These are phyloP conservation scores for Phalacrocorax carbo DNA, from an alignment of 2,113 vertebrate genomes.

Conservation along the genomic window DNA sequence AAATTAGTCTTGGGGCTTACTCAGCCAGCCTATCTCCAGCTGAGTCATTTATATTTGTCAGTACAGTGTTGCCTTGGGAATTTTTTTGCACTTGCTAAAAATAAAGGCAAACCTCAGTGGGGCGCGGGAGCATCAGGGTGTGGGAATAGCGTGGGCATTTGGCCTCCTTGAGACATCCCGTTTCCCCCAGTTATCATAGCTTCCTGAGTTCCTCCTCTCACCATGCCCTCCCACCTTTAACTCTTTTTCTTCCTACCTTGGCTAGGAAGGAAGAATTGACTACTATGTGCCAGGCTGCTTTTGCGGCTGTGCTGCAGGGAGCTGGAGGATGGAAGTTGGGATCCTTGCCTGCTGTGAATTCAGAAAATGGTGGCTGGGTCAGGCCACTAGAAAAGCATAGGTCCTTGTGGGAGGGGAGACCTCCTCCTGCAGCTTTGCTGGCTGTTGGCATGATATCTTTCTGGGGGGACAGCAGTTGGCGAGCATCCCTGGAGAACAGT, in stretches of 20 bases:
- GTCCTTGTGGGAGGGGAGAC: neutral
- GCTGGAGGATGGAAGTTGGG: neutral
- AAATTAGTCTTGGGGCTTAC: conserved; percentile 35
- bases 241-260: neutral
- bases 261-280: neutral
- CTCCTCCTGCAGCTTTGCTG: neutral
- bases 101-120: conserved; percentile 52
- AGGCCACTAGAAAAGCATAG: neutral
- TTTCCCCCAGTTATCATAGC: conserved; percentile 45
- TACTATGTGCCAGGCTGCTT: neutral
- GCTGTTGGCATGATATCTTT: neutral
- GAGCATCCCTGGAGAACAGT: neutral
- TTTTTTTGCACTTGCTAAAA: conserved; percentile 54
- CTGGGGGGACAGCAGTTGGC: neutral
- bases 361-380: neutral
- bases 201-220: neutral
- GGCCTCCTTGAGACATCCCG: conserved; percentile 29
- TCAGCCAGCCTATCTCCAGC: neutral
- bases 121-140: neutral
- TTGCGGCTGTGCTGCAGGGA: neutral
- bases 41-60: conserved; percentile 48
- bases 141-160: conserved; percentile 65
- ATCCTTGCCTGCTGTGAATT: neutral
- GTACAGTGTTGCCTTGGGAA: conserved; percentile 7
- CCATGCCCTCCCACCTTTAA: neutral